Conservation (phyloP, 2,113 vertebrate species). For the Dipodomys spectabilis region DNA sequence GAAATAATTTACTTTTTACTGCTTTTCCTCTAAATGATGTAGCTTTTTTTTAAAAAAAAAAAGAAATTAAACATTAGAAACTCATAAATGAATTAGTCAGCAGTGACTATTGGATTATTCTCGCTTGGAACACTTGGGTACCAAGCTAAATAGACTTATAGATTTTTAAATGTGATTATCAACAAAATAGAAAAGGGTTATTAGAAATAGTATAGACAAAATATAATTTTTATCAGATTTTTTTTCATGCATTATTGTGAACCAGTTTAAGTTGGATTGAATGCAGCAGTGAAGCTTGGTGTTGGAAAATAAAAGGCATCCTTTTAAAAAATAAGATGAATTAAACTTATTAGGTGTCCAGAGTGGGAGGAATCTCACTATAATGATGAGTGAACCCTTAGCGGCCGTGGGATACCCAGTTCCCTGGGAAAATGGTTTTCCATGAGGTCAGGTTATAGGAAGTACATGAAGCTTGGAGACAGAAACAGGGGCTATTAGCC, state of each 20-base stretch:
- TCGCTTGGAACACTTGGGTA: background rate
- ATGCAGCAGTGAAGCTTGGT: background rate
- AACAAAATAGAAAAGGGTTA: slow-evolving; percentile 44
- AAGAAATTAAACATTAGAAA: slow-evolving; percentile 44
- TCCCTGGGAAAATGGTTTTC: background rate
- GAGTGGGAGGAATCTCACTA: background rate
- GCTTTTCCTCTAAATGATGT: slow-evolving; percentile 7
- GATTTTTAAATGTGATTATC: slow-evolving; percentile 34
- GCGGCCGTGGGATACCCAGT: background rate
- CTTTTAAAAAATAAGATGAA: slow-evolving; percentile 11
- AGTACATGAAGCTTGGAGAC: background rate
- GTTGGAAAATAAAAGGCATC: background rate
- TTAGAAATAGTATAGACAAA: slow-evolving; percentile 40
- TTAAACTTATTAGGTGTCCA: background rate
- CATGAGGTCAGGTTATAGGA: background rate
- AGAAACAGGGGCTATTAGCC: background rate
- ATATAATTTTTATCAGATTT: slow-evolving; percentile 21
- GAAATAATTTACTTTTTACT: background rate
- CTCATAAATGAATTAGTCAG: background rate
- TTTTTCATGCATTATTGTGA: slow-evolving; percentile 50
- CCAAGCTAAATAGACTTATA: slow-evolving; percentile 29
- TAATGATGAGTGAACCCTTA: background rate
- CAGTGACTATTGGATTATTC: slow-evolving; percentile 20
- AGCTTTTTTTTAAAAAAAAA: background rate
- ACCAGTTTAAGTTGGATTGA: slow-evolving; percentile 1